A percentile compares a stretch with the other conserved stretches of the same genome.
phyloP scores from a whole-genome alignment of 2,797 vertebrate genomes.

The Danionella dracula region DNA sequence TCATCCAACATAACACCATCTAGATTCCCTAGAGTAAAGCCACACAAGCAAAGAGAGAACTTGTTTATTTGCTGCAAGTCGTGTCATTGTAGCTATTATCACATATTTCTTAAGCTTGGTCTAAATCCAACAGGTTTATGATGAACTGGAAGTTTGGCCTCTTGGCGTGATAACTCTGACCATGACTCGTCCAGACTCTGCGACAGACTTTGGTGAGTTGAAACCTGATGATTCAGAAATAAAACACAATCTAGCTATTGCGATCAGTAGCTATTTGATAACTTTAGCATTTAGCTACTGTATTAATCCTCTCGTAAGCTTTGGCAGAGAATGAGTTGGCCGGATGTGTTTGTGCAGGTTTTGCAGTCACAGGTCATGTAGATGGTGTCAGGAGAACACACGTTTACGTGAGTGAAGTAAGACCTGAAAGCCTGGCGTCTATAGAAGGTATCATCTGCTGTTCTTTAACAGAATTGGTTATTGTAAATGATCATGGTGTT shows the following conservation, averaged over 20 bases:
- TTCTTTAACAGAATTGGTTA: background rate
- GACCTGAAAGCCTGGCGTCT: constrained; percentile 73
- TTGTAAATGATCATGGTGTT: background rate
- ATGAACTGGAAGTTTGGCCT: constrained; percentile 57
- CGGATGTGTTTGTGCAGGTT: constrained; percentile 6
- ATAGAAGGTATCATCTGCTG: constrained; percentile 67
- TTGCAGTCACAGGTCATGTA: constrained; percentile 38
- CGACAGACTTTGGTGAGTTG: constrained; percentile 60
- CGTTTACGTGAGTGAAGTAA: constrained; percentile 82
- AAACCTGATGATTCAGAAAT: background rate
- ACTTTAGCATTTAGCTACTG: background rate
- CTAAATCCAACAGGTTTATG: constrained; percentile 48
- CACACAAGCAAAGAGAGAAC: too few relatives aligned
- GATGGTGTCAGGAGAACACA: constrained; percentile 54
- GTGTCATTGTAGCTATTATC: too few relatives aligned
- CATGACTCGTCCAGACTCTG: constrained; percentile 43
- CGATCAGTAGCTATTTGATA: background rate
- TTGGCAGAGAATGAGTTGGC: background rate
- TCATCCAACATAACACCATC: too few relatives aligned
- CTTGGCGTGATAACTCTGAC: constrained; percentile 44
- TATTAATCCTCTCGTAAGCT: background rate
- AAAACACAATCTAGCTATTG: too few relatives aligned
- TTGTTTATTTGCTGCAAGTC: too few relatives aligned
- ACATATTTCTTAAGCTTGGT: background rate
- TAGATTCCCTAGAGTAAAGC: too few relatives aligned